Evolutionary conservation across 1,140 invertebrate genomes (phyloP), one percentile per base, ranked within the genome.

Genomic region (Brachionus asplanchnoidis): DNA sequence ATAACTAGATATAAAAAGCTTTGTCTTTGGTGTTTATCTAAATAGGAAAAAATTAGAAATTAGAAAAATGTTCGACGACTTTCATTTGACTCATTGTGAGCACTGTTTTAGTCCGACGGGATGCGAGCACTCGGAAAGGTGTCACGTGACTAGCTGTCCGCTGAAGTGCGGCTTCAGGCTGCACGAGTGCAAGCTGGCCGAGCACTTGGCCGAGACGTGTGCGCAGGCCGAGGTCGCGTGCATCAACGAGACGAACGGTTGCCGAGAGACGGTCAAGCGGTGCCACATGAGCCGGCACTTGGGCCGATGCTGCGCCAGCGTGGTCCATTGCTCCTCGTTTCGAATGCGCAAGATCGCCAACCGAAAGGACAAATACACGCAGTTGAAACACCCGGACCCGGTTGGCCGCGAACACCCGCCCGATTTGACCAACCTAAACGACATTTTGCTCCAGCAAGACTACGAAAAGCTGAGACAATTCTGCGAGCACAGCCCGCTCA

Each of bases 301-400:
- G 32, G 7, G 26, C n/a, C 28, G 56, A 32, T 80, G 78, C 40
- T 17, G 17, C 9, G 78, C 78, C 36, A 80, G 42, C 32, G 78
- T 80, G 36, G 50, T 80, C 17, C 44, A 66, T 23, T 80, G 78
- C 20, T 26, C 53, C 3, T 80, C 78, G 40, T 80, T 60, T 66
- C 60, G 32, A 1, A 66, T 80, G 78, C 28, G 78, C 2, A 80
- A 80, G 40, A 80, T 80, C 1, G 11, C 14, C n/a, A 80, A 66
- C 32, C 28, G 40, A 60, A 26, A 80, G 4, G 46, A 66, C 20
- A 36, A 80, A 80, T 12, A 36, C n/a, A 56, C 14, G 36, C n/a
- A 66, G 36, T 32, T 75, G 2, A 75, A 46, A n/a, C n/a, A n/a
- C n/a, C n/a, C n/a, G n/a, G n/a, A n/a, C n/a, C n/a, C n/a, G n/a